Evolutionary conservation across 2,113 vertebrate genomes (phyloP), one percentile per base, ranked within the genome.

Genomic region (Sterrhoptilus dennistouni): DNA sequence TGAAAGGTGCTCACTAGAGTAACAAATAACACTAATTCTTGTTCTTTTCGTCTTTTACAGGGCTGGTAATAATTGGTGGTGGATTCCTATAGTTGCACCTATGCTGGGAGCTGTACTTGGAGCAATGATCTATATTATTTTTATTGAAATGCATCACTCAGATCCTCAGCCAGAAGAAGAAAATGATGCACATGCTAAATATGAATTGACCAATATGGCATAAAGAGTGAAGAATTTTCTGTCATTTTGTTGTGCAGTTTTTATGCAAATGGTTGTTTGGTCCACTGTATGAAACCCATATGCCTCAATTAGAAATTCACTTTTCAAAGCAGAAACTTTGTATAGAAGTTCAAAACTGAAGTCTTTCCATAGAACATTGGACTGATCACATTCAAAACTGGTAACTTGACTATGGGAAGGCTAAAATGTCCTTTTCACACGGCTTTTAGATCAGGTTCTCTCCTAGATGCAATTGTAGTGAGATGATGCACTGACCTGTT

Each of bases 41-140:
- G 47, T 57, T 92, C 50, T 71, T 61, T 80, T 79, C 76, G 7
- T 94, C 91, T 96, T 95, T 96, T 95, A 61, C 98, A 99, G 99
- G 63, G 98, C 98, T 83, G 99, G 98, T 76, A 98, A 98, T 61
- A 97, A 98, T 90, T 99, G 99, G 98, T 99, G 99, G 99, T 99
- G 99, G 99, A 97, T 99, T 68, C 99, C 99, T 29, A 95, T 99
- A 29, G 97, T 97, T 16, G 99, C 98, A 20, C 99, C 99, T 12
- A 96, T 99, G 98, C 95, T 99, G 57, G 99, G 99, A 1, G 99
- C 98, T 16, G 95, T 97, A 27, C 86, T 99, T 21, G 99, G 99
- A 89, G 98, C 98, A 3, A 85, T 98, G 28, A 27, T 97, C 96
- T 99, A 99, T 74, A 57, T 99, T 19, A 85, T 99, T 49, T 96